These are phyloP conservation scores for Thecophora atra DNA, from an alignment of 2,888 invertebrate species.

Conservation along the genomic window DNA sequence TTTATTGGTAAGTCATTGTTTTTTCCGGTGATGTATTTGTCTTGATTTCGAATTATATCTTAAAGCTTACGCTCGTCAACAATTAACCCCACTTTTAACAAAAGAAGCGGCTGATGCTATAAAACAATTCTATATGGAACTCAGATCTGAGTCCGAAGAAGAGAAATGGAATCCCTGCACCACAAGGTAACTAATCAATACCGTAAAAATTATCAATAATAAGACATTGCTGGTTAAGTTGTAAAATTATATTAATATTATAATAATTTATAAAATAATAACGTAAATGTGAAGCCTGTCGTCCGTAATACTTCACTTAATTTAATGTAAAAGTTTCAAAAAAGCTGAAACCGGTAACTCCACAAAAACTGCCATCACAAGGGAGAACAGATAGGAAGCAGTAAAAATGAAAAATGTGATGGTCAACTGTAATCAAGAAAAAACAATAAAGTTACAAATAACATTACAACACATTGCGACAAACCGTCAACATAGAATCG, in stretches of 20 bases:
- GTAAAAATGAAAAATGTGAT: constrained; percentile 54
- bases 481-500: constrained; percentile 58
- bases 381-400: constrained; percentile 54
- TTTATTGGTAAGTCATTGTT: constrained; percentile 71
- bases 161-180: constrained; percentile 77
- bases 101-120: constrained; percentile 76
- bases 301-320: too few relatives aligned
- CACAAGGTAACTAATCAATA: too few relatives aligned
- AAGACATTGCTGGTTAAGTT: too few relatives aligned
- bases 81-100: constrained; percentile 82
- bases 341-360: constrained; percentile 58
- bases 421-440: constrained; percentile 50
- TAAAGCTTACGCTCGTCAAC: constrained; percentile 83
- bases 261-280: too few relatives aligned
- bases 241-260: too few relatives aligned
- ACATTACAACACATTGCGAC: neutral
- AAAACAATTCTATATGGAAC: constrained; percentile 81
- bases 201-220: too few relatives aligned
- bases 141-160: constrained; percentile 68
- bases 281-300: too few relatives aligned
- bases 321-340: constrained; percentile 50
- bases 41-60: constrained; percentile 9
- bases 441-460: neutral
- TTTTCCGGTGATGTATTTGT: neutral
- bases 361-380: constrained; percentile 55